Percentiles rank a stretch among this genome's conserved stretches.
Conservation (phyloP, 2,797 vertebrate species). For the Australoheros facetus region DNA sequence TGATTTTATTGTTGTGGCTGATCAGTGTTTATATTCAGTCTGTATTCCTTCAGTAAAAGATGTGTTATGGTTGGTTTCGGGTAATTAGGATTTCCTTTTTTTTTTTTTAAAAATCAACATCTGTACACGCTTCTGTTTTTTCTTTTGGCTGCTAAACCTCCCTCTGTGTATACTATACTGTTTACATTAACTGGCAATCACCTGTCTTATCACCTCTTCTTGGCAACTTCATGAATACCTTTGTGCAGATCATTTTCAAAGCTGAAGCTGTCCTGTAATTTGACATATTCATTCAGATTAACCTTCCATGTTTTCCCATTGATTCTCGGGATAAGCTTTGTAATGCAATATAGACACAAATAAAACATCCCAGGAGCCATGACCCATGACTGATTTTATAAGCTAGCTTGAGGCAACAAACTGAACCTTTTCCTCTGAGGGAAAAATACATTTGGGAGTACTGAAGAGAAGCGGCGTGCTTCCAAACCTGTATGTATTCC, state of each 20-base stretch:
- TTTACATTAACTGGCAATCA: not conserved
- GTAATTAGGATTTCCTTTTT: not conserved
- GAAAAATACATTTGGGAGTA: not conserved
- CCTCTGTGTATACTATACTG: not conserved
- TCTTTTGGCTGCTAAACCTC: not conserved
- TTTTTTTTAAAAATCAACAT: not conserved
- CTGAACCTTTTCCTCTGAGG: slow-evolving; percentile 3
- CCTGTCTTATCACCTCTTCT: not conserved
- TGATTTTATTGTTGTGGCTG: not conserved
- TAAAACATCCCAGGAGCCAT: slow-evolving; percentile 2
- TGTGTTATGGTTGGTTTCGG: not conserved
- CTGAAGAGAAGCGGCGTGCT: not conserved
- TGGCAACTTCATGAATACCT: not conserved
- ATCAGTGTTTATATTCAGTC: not conserved
- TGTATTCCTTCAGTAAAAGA: not conserved
- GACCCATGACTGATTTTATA: slow-evolving; percentile 37
- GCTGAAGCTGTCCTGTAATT: not conserved
- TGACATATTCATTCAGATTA: not conserved
- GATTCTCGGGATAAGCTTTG: slow-evolving; percentile 6
- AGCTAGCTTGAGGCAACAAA: slow-evolving; percentile 14
- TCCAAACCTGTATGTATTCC: slow-evolving; percentile 3
- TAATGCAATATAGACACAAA: not conserved
- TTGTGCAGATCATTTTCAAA: not conserved
- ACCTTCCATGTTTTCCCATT: not conserved
- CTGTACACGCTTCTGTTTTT: not conserved